Evolutionary conservation across 2,113 vertebrate species (phyloP).

Genomic region (Nestor notabilis): DNA sequence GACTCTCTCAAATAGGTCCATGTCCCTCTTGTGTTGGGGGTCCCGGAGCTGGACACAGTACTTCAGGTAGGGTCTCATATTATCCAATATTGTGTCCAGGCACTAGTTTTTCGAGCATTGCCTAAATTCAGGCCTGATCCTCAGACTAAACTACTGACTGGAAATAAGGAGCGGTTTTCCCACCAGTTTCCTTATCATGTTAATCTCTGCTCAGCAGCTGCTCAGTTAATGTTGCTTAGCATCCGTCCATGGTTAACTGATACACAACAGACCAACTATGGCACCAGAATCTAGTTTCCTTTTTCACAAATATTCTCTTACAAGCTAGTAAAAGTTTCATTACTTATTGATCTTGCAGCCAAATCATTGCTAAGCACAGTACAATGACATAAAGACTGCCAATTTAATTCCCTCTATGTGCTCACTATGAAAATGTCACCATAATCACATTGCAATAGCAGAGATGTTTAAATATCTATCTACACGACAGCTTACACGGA

Average conservation of each 20-base stretch:
- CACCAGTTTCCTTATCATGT: not conserved
- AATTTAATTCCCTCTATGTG: not conserved
- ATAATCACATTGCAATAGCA: rapidly evolving
- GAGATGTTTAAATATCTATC: not conserved
- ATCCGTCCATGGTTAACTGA: not conserved
- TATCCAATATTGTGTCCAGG: not conserved
- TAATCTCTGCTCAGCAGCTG: not conserved
- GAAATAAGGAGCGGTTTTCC: not conserved
- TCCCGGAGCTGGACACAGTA: not conserved
- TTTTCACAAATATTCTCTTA: not conserved
- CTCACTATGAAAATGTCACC: not conserved
- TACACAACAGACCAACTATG: not conserved
- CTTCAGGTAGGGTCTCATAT: not conserved
- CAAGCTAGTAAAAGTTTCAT: not conserved
- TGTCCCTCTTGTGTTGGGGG: not conserved
- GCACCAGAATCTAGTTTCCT: not conserved
- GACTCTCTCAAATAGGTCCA: not conserved
- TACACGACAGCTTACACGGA: not conserved
- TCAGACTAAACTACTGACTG: not conserved
- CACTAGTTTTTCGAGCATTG: not conserved
- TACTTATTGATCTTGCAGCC: not conserved
- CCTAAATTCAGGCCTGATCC: not conserved
- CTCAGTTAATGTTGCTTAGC: not conserved
- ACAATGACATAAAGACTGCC: not conserved
- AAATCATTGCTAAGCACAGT: not conserved